These are phyloP conservation scores for Esperia sulphurella DNA, from an alignment of 2,888 invertebrate genomes.

Conservation along the genomic window DNA sequence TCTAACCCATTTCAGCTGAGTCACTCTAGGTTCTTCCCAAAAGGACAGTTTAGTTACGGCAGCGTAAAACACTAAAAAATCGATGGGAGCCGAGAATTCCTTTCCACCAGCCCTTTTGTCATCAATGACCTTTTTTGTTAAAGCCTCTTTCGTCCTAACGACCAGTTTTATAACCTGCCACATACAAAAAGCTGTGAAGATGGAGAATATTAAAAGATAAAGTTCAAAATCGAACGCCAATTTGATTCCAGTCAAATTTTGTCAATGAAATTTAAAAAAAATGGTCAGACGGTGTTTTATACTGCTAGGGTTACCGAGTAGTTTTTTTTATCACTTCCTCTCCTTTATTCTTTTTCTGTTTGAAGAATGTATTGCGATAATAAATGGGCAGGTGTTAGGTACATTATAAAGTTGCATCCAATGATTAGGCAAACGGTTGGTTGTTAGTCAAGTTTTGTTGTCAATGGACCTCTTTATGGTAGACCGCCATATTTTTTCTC, in stretches of 20 bases:
- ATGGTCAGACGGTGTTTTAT: constrained; percentile 46
- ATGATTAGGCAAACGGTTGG: constrained; percentile 65
- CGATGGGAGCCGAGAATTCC: constrained; percentile 67
- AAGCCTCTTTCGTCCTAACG: constrained; percentile 34
- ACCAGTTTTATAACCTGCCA: constrained; percentile 29
- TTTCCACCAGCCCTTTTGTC: constrained; percentile 41
- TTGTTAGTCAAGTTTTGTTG: constrained; percentile 38
- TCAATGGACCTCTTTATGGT: constrained; percentile 45
- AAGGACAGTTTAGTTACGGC: constrained; percentile 65
- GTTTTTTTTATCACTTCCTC: constrained; percentile 68
- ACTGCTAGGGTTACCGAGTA: constrained; percentile 42
- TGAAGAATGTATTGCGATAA: constrained; percentile 53
- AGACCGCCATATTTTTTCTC: constrained; percentile 36
- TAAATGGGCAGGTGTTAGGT: constrained; percentile 65
- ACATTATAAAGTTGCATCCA: constrained; percentile 49
- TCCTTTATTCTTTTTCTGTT: constrained; percentile 48
- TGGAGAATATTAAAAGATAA: constrained; percentile 22
- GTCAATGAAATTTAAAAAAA: constrained; percentile 58
- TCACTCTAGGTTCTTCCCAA: constrained; percentile 42
- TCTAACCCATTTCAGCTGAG: constrained; percentile 32
- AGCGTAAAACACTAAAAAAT: constrained; percentile 57
- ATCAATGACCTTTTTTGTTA: constrained; percentile 46
- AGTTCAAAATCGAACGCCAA: constrained; percentile 32
- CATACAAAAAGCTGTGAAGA: constrained; percentile 16
- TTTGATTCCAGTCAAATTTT: constrained; percentile 27